These are phyloP conservation scores for Cerastoderma edule DNA, from an alignment of 2,888 invertebrate species.

Conservation along the genomic window DNA sequence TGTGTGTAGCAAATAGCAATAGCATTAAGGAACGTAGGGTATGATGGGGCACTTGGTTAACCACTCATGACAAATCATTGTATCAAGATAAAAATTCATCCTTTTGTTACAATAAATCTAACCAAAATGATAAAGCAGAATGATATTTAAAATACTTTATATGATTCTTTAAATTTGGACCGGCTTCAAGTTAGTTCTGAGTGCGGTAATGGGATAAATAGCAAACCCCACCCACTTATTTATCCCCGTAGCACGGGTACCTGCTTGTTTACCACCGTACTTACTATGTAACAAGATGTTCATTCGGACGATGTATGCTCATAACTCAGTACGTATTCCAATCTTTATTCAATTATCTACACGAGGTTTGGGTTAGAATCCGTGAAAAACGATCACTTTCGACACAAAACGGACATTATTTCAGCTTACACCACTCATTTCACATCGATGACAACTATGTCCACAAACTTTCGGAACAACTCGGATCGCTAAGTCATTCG, in stretches of 20 bases:
- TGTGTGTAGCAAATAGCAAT: too few relatives aligned
- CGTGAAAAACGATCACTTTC: background rate
- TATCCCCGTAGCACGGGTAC: constrained; percentile 42
- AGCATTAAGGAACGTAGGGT: too few relatives aligned
- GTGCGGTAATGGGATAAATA: too few relatives aligned
- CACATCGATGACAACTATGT: constrained; percentile 60
- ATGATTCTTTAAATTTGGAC: too few relatives aligned
- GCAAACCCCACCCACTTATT: constrained; percentile 40
- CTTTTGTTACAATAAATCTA: too few relatives aligned
- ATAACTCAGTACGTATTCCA: constrained; percentile 51
- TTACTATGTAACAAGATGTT: constrained; percentile 78
- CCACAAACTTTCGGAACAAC: constrained; percentile 58
- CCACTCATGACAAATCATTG: too few relatives aligned
- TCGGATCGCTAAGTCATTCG: constrained; percentile 63
- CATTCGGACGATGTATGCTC: constrained; percentile 71
- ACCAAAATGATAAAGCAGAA: too few relatives aligned
- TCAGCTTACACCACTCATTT: constrained; percentile 54
- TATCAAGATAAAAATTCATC: too few relatives aligned
- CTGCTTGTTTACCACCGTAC: constrained; percentile 60
- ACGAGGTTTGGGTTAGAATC: background rate
- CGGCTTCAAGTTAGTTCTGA: too few relatives aligned
- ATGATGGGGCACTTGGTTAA: too few relatives aligned
- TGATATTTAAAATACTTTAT: too few relatives aligned
- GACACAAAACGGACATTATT: constrained; percentile 13
- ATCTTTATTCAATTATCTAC: constrained; percentile 14